Percentiles rank a stretch among this genome's conserved stretches.
These are phyloP conservation scores for Rattus rattus DNA, from an alignment of 2,113 vertebrate species.

Conservation along the genomic window DNA sequence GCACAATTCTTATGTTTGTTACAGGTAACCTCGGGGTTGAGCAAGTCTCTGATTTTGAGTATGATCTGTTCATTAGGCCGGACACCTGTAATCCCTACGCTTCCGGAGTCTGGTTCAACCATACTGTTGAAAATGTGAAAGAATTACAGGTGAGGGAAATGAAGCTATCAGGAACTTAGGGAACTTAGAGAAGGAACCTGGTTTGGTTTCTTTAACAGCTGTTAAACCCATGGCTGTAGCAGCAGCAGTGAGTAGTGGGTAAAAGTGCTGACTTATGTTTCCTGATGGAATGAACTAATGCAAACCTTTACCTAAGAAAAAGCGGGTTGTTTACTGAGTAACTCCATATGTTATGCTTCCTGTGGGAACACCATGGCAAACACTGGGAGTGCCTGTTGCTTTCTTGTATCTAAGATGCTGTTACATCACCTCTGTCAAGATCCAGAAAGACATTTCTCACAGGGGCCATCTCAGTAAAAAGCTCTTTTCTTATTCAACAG, in stretches of 20 bases:
- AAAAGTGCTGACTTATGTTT: conserved; percentile 4
- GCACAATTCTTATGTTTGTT: conserved; percentile 25
- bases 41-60: conserved; percentile 97
- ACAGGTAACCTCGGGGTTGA: conserved; percentile 97
- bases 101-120: conserved; percentile 99
- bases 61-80: conserved; percentile 97
- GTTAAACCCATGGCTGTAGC: conserved; percentile 10
- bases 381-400: background rate
- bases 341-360: background rate
- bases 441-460: background rate
- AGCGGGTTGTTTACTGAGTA: background rate
- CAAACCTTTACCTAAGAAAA: background rate
- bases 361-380: background rate
- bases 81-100: conserved; percentile 98
- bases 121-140: conserved; percentile 96
- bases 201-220: conserved; percentile 44
- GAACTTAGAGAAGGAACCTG: conserved; percentile 36
- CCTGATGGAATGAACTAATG: conserved; percentile 30
- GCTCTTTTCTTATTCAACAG: background rate
- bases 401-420: background rate
- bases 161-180: background rate
- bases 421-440: conserved; percentile 16
- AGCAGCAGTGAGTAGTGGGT: background rate
- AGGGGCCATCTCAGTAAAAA: conserved; percentile 15
- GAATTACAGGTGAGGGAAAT: conserved; percentile 92